phyloP scores from a whole-genome alignment of 1,140 invertebrate genomes.

The Gyrodactylus salaris region DNA sequence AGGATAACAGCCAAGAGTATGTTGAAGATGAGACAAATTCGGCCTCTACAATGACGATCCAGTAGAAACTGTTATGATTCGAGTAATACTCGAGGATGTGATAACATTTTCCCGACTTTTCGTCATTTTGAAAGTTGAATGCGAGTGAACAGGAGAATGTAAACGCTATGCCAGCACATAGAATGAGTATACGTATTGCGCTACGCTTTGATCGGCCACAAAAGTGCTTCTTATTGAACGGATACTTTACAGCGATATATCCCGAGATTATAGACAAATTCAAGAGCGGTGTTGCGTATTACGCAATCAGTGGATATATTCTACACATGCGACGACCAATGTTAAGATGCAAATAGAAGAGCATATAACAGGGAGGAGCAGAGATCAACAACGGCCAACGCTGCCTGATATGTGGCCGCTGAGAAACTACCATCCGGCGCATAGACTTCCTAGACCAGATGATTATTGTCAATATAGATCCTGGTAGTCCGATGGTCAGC shows the following conservation, averaged over 20 bases:
- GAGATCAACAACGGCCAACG: not conserved
- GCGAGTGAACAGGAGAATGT: not conserved
- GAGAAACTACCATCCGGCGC: not conserved
- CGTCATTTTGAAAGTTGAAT: not conserved
- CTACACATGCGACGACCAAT: not conserved
- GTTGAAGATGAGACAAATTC: not conserved
- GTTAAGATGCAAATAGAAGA: not conserved
- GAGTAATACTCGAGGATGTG: not conserved
- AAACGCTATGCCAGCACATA: not conserved
- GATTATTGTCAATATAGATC: not conserved
- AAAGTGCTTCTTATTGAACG: not conserved
- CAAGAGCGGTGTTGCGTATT: not conserved
- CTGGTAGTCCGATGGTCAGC: not conserved
- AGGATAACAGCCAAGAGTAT: not conserved
- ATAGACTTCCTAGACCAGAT: conserved; percentile 3
- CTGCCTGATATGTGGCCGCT: not conserved
- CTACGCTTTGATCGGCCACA: not conserved
- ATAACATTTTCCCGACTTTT: not conserved
- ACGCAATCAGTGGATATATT: not conserved
- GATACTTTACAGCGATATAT: conserved; percentile 2
- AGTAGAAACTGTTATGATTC: not conserved
- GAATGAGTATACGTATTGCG: not conserved
- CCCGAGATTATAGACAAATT: not conserved
- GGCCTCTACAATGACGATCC: not conserved
- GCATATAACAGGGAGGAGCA: not conserved